Percentiles rank a stretch among this genome's conserved stretches.
Conservation (phyloP, 2,888 invertebrate genomes). For the Protophormia terraenovae region DNA sequence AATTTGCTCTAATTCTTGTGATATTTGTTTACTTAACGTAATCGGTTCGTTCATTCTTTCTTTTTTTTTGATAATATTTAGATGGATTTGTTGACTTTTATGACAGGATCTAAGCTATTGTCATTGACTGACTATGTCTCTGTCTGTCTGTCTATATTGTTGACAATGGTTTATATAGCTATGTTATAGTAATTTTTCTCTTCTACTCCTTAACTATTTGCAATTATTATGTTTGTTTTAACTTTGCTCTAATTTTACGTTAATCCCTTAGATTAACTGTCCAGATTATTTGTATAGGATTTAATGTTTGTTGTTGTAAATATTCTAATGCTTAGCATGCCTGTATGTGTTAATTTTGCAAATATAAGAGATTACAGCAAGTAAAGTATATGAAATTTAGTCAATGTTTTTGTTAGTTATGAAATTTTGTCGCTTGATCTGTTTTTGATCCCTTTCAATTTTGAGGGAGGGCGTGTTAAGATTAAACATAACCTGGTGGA, state of each 20-base stretch:
- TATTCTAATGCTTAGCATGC: background rate
- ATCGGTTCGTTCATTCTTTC: slow-evolving; percentile 53
- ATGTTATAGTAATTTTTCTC: background rate
- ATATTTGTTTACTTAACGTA: slow-evolving; percentile 53
- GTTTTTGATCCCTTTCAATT: slow-evolving; percentile 4
- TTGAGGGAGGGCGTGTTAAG: slow-evolving; percentile 27
- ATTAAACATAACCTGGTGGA: slow-evolving; percentile 25
- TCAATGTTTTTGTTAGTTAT: background rate
- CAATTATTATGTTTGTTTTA: slow-evolving; percentile 38
- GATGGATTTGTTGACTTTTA: slow-evolving; percentile 61
- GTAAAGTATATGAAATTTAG: too few relatives aligned
- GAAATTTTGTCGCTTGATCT: background rate
- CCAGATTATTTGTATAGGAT: slow-evolving; percentile 13
- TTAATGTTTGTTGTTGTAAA: background rate
- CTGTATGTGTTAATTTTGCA: too few relatives aligned
- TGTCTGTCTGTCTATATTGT: background rate
- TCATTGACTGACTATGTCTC: background rate
- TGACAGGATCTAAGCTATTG: slow-evolving; percentile 45
- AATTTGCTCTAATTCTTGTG: slow-evolving; percentile 44
- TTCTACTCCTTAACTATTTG: background rate
- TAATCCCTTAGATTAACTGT: slow-evolving; percentile 63
- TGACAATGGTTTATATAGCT: background rate
- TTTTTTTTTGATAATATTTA: slow-evolving; percentile 8
- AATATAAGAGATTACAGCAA: slow-evolving; percentile 7
- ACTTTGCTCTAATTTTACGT: slow-evolving; percentile 60